Evolutionary conservation across 2,797 vertebrate species (phyloP), one percentile per base, ranked within the genome.

Genomic region (Syngnathus rostellatus): DNA sequence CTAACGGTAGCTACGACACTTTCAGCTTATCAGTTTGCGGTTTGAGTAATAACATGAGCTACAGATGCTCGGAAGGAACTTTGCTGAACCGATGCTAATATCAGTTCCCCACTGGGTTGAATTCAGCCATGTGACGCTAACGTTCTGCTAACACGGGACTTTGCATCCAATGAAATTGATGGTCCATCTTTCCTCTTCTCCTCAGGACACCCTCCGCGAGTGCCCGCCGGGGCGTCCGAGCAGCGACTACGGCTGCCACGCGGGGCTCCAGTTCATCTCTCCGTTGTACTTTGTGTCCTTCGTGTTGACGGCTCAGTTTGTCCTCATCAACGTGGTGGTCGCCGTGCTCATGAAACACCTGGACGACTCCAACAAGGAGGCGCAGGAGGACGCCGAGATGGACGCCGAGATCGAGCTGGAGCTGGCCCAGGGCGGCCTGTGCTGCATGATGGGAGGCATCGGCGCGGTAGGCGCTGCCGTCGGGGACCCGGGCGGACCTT

Each of bases 291-390:
- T 98, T 4, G 96, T 98, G 74, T 97, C 94, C 84, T 98, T 98
- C 41, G 95, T 98, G 86, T 93, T 98, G 78, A 96, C 95, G 1
- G 94, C 96, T 0, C 96, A 98, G 90, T 98, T 97, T 10, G 96
- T 98, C 14, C 93, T 98, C 81, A 96, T 98, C 84, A 98, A 98
- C 12, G 95, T 98, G 88, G 95, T 98, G 85, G 95, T 98, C 71
- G 95, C 95, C 0, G 96, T 97, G 68, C 92, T 98, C 69, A 98
- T 90, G 89, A 91, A 91, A 77, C 90, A 91, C 63, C 90, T 98
- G 21, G 95, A 98, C 0, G 95, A 98, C 78, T 97, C 95, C 83
- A 98, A 98, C 86, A 98, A 98, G 76, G 96, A 98, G 79, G 95
- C 95, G 0, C 93, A 93, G 86, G 96, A 98, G 80, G 94, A 98